phyloP scores from a whole-genome alignment of 2,113 vertebrate genomes.

The Acanthochromis polyacanthus region DNA sequence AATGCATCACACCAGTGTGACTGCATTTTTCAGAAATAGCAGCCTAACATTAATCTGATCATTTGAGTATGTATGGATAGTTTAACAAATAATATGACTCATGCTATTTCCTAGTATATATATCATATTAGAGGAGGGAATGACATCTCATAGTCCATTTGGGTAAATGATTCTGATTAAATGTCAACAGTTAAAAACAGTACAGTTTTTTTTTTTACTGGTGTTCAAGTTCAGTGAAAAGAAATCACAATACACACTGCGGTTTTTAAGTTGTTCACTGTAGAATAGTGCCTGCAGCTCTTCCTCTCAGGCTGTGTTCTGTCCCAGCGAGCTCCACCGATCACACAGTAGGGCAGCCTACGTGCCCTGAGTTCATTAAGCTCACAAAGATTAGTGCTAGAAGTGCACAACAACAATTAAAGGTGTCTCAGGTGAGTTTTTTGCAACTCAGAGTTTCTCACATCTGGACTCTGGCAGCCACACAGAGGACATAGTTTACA shows the following conservation, averaged over 20 bases:
- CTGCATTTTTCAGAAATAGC: slow-evolving; percentile 8
- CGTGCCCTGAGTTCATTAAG: not conserved
- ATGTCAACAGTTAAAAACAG: not conserved
- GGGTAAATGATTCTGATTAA: not conserved
- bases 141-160: not conserved
- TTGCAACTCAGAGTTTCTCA: not conserved
- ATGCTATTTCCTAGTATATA: not conserved
- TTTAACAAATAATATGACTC: not conserved
- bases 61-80: not conserved
- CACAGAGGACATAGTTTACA: slow-evolving; percentile 8
- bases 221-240: too few relatives aligned
- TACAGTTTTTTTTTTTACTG: not conserved
- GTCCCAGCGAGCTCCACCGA: not conserved
- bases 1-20: slow-evolving; percentile 5
- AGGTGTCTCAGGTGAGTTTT: not conserved
- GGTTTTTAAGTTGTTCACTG: not conserved
- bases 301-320: not conserved
- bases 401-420: slow-evolving; percentile 9
- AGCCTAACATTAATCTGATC: not conserved
- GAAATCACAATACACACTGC: too few relatives aligned
- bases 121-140: not conserved
- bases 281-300: not conserved
- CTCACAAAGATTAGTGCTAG: not conserved
- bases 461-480: not conserved
- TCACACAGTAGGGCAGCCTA: not conserved